Evolutionary conservation across 2,113 vertebrate genomes (phyloP).

Genomic region (Herpailurus yagouaroundi): DNA sequence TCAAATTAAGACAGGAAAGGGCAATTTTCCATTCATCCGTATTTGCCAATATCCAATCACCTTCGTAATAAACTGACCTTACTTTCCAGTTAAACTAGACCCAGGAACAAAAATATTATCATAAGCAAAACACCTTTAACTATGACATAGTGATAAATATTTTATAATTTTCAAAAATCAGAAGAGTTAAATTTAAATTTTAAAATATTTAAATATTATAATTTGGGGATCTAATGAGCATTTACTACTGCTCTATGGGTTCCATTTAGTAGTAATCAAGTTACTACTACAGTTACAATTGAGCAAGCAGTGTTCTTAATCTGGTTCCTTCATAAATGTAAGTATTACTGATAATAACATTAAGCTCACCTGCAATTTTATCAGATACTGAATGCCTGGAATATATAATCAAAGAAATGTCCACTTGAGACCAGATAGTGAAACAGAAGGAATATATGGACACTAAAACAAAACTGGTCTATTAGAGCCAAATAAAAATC

Average conservation of each 20-base stretch:
- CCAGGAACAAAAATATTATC: neutral
- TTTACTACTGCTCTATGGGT: neutral
- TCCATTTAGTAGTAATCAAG: constrained; percentile 10
- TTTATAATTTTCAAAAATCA: neutral
- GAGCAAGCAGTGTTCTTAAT: neutral
- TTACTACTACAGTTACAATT: neutral
- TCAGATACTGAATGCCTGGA: neutral
- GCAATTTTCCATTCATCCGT: neutral
- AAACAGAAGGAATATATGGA: neutral
- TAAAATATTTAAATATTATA: neutral
- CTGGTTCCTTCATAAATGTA: neutral
- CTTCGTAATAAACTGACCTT: neutral
- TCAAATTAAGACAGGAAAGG: neutral
- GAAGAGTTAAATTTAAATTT: neutral
- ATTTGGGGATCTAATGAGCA: neutral
- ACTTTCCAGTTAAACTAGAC: neutral
- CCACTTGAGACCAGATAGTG: neutral
- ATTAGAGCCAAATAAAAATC: neutral
- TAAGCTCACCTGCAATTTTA: neutral
- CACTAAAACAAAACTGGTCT: neutral
- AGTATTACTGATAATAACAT: neutral
- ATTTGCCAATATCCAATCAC: neutral
- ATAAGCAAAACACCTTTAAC: neutral
- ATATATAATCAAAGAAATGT: neutral
- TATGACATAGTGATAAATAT: neutral